Conservation (phyloP, 2,888 invertebrate species). For the Perdita meconis region DNA sequence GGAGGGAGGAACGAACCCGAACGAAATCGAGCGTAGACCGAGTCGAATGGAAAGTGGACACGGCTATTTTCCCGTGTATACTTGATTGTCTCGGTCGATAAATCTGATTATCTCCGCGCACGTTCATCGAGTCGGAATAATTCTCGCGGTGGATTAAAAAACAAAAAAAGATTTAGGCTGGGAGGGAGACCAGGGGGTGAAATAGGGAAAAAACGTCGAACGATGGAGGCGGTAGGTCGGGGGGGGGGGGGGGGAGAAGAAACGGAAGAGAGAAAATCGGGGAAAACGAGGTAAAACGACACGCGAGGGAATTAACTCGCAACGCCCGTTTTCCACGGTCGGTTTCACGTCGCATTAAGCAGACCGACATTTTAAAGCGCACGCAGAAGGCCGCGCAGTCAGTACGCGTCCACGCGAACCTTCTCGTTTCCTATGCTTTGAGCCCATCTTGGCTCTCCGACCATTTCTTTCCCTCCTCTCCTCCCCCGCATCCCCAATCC, state of each 20-base stretch:
- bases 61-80: constrained; percentile 50
- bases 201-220: constrained; percentile 10
- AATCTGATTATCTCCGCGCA: constrained; percentile 64
- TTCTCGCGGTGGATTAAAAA: constrained; percentile 57
- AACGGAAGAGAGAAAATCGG: constrained; percentile 50
- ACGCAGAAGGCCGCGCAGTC: constrained; percentile 26
- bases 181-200: not conserved
- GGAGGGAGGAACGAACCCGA: constrained; percentile 25
- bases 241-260: constrained; percentile 7
- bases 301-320: constrained; percentile 63
- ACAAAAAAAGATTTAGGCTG: not conserved
- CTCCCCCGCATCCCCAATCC: constrained; percentile 22
- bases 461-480: not conserved
- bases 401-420: constrained; percentile 30
- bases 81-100: constrained; percentile 63
- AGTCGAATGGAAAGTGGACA: constrained; percentile 53
- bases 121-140: constrained; percentile 66
- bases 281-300: constrained; percentile 60
- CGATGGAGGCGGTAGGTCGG: not conserved
- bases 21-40: constrained; percentile 39
- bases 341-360: constrained; percentile 63
- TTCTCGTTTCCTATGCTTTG: constrained; percentile 34
- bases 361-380: constrained; percentile 56
- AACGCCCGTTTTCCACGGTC: constrained; percentile 59
- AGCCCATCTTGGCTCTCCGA: constrained; percentile 15